These are phyloP conservation scores for Rhamnusium bicolor DNA, from an alignment of 2,888 invertebrate species.

Conservation along the genomic window DNA sequence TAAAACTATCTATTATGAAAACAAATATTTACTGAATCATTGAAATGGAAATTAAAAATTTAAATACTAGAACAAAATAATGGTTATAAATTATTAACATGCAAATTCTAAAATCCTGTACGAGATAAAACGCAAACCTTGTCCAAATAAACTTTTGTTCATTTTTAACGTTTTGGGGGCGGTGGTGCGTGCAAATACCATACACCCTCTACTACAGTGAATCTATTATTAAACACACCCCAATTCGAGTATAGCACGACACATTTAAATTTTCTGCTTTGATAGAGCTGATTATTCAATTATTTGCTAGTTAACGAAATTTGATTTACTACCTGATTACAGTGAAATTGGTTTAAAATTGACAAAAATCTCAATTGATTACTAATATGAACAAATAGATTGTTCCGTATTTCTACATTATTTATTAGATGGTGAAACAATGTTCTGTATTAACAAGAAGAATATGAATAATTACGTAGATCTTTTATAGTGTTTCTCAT, in stretches of 20 bases:
- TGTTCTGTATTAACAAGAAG: too few species aligned
- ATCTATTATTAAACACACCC: slow-evolving; percentile 58
- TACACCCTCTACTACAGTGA: slow-evolving; percentile 54
- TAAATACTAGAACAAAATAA: slow-evolving; percentile 3
- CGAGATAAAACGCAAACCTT: slow-evolving; percentile 36
- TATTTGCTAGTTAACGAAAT: slow-evolving; percentile 49
- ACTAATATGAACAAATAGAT: slow-evolving; percentile 1
- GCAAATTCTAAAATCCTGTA: slow-evolving; percentile 38
- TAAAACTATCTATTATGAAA: not conserved
- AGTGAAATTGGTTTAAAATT: slow-evolving; percentile 15
- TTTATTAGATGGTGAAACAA: too few species aligned
- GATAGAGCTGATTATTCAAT: slow-evolving; percentile 60
- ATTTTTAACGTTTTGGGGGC: slow-evolving; percentile 43
- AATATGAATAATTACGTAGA: too few species aligned
- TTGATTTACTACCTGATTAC: slow-evolving; percentile 39
- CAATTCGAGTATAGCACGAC: slow-evolving; percentile 56
- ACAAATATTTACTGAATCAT: not conserved
- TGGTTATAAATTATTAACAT: slow-evolving; percentile 28
- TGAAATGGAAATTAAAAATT: not conserved
- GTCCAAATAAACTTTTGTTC: slow-evolving; percentile 48
- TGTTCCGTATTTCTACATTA: not conserved
- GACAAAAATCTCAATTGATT: slow-evolving; percentile 6
- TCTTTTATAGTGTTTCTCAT: too few species aligned
- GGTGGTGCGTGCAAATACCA: slow-evolving; percentile 52
- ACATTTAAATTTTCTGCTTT: slow-evolving; percentile 60